Evolutionary conservation across 35 echinoderm and acorn worm species (phyloP).

Genomic region (Holothuria glaberrima): DNA sequence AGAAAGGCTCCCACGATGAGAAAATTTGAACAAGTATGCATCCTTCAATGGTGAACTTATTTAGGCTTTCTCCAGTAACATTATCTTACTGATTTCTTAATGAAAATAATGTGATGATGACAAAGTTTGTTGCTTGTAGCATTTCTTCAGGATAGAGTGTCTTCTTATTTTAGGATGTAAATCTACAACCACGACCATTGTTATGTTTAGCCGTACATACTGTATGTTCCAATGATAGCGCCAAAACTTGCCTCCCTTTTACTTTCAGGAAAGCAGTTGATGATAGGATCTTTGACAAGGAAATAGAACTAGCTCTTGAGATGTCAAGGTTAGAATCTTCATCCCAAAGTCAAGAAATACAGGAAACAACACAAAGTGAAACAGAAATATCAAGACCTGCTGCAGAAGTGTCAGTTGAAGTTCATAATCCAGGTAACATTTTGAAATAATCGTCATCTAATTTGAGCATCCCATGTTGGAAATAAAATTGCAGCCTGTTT

Average conservation of each 20-base stretch:
- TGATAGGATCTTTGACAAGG: conserved; percentile 34
- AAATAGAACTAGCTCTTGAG: conserved; percentile 17
- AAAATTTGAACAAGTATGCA: neutral
- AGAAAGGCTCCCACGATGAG: neutral
- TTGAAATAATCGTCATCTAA: neutral
- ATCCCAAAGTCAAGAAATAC: conserved; percentile 7
- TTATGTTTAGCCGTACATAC: no score
- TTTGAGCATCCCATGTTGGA: no score
- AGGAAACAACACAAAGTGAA: neutral
- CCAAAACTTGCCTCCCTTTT: neutral
- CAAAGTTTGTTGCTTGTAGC: no score
- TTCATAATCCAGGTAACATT: conserved; percentile 6
- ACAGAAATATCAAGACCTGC: neutral
- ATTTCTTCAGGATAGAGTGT: no score
- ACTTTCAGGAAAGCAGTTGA: conserved; percentile 29
- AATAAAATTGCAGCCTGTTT: no score
- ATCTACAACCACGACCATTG: no score
- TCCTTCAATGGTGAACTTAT: neutral
- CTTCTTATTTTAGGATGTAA: no score
- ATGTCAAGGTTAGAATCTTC: neutral
- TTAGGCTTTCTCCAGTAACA: no score
- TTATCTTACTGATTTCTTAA: no score
- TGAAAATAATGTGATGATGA: no score
- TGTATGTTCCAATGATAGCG: no score
- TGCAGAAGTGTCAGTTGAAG: neutral